These are phyloP conservation scores for Hypolimnas misippus DNA, from an alignment of 2,888 invertebrate genomes.

Conservation along the genomic window DNA sequence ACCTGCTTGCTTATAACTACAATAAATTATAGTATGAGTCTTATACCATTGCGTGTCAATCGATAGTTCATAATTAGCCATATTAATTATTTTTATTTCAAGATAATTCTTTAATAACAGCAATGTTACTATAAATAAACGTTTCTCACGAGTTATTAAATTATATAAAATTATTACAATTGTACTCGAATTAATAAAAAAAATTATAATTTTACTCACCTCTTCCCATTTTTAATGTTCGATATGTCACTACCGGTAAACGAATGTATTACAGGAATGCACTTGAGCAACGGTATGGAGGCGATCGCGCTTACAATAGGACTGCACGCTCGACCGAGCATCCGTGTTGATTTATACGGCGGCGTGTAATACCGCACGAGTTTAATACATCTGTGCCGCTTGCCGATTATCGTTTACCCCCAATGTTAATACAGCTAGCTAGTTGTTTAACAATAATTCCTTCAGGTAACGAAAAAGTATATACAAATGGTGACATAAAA, in stretches of 20 bases:
- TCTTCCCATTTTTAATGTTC: constrained; percentile 35
- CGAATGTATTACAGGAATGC: constrained; percentile 9
- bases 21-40: not conserved
- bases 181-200: too few relatives aligned
- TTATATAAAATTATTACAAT: too few relatives aligned
- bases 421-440: constrained; percentile 7
- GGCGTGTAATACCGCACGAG: constrained; percentile 5
- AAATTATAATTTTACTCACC: constrained; percentile 28
- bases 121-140: not conserved
- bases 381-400: not conserved
- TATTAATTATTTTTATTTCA: too few relatives aligned
- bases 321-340: constrained; percentile 32
- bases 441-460: not conserved
- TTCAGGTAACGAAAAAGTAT: not conserved
- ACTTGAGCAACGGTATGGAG: constrained; percentile 29
- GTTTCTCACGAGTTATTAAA: too few relatives aligned
- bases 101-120: not conserved
- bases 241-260: constrained; percentile 8
- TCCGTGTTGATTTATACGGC: constrained; percentile 33
- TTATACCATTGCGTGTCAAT: not conserved
- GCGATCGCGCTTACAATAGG: constrained; percentile 22
- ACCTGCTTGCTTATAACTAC: not conserved
- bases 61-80: not conserved
- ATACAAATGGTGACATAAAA: too few relatives aligned
- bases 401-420: constrained; percentile 21